A percentile compares a stretch with the other conserved stretches of the same genome.
phyloP scores from a whole-genome alignment of 2,113 vertebrate species.

The Agapornis roseicollis region DNA sequence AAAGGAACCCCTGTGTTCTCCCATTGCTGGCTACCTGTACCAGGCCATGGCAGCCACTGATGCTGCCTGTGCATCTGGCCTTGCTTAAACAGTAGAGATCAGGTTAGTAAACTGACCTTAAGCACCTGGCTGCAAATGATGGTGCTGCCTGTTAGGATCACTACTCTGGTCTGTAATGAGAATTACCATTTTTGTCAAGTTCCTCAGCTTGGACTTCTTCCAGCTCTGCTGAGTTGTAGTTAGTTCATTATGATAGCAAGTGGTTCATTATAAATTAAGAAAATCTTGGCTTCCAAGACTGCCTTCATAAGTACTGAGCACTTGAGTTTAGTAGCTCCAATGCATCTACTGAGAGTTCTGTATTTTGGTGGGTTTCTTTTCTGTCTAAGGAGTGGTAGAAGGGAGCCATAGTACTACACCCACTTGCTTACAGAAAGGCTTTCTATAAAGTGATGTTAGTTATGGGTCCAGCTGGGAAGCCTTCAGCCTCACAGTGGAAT shows the following conservation, averaged over 20 bases:
- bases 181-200: not conserved
- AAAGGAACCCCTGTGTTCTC: not conserved
- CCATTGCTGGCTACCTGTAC: not conserved
- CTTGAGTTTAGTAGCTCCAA: not conserved
- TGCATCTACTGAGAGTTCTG: not conserved
- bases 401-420: not conserved
- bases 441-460: not conserved
- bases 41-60: not conserved
- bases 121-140: not conserved
- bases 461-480: not conserved
- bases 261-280: constrained; percentile 12
- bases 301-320: not conserved
- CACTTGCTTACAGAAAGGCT: not conserved
- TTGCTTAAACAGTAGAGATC: not conserved
- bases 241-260: constrained; percentile 1
- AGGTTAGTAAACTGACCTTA: not conserved
- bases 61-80: rapidly evolving
- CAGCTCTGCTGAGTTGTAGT: constrained; percentile 1
- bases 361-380: not conserved
- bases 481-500: not conserved
- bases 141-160: not conserved
- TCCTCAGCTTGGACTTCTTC: constrained; percentile 1
- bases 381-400: not conserved
- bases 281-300: constrained; percentile 17
- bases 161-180: not conserved